Evolutionary conservation across 2,797 vertebrate genomes (phyloP), one percentile per base, ranked within the genome.

Genomic region (Dallia pectoralis): DNA sequence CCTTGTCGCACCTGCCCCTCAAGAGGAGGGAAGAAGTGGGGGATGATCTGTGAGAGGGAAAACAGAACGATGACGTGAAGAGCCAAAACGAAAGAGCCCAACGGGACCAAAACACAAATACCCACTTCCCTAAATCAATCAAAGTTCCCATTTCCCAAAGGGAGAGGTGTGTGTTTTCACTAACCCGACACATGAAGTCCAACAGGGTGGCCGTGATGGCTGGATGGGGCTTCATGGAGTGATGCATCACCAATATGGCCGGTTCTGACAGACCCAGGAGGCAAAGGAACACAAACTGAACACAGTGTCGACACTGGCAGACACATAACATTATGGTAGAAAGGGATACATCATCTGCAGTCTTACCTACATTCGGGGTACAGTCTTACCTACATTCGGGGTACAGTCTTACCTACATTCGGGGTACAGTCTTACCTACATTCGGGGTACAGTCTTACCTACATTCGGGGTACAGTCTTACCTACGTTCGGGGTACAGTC

Each of bases 401-500:
- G 89, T 98, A 93, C 96, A 98, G 91, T 99, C 97, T 83, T 98
- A 8, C 40, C 40, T 44, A 44, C 40, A 1, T 44, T 44, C 40
- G 8, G 2, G 40, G 40, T 2, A 9, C 40, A 11, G 40, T 44
- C 40, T 44, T 6, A 14, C 40, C 40, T 44, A 44, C 40, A 0
- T 44, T 44, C 40, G 12, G 40, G 40, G 40, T 8, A 12, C 22
- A 4, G 22, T 59, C 53, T 59, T 22, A 27, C 51, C 33, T 36
- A 36, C 8, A 8, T 36, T 36, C 33, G 8, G 3, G 33, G 8
- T 36, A 8, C 33, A 3, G 33, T 68, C 66, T 79, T 87, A 98
- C 97, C 97, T 70, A 98, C 98, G 79, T 99, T 99, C 97, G 98
- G 98, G 90, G 98, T 99, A 93, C 96, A 98, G 91, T 99, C 97